Conservation (phyloP, 2,888 invertebrate species). For the Papilio gigon region DNA sequence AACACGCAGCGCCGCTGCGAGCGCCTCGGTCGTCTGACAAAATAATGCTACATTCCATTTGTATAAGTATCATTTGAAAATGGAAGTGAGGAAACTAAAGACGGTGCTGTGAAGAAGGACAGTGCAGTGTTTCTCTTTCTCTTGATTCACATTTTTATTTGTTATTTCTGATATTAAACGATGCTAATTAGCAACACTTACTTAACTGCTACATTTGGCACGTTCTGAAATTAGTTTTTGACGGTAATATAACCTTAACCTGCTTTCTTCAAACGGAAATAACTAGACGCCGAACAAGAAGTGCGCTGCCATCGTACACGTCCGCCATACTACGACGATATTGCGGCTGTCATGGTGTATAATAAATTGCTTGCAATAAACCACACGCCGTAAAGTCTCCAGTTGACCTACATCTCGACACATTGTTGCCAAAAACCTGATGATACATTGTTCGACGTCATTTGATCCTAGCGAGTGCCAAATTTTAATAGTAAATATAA, state of each 20-base stretch:
- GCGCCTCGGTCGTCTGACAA: neutral
- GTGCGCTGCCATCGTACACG: conserved; percentile 2
- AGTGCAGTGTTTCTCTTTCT: no score
- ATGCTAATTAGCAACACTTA: no score
- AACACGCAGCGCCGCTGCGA: conserved; percentile 34
- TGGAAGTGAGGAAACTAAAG: neutral
- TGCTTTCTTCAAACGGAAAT: neutral
- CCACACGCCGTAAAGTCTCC: conserved; percentile 21
- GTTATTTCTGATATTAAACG: neutral
- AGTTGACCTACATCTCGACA: conserved; percentile 28
- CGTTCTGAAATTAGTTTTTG: no score
- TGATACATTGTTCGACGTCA: conserved; percentile 31
- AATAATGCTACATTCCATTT: neutral
- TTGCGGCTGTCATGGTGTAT: conserved; percentile 10
- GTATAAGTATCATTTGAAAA: neutral
- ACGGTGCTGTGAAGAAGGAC: neutral
- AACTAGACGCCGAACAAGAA: neutral
- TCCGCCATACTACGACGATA: neutral
- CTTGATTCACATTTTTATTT: no score
- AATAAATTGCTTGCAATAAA: conserved; percentile 39
- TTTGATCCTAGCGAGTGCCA: conserved; percentile 11
- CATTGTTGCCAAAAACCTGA: conserved; percentile 34
- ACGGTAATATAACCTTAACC: neutral
- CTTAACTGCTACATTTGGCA: no score
- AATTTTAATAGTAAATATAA: neutral